phyloP scores from a whole-genome alignment of 1,140 invertebrate genomes.

The Drosophila kikkawai region DNA sequence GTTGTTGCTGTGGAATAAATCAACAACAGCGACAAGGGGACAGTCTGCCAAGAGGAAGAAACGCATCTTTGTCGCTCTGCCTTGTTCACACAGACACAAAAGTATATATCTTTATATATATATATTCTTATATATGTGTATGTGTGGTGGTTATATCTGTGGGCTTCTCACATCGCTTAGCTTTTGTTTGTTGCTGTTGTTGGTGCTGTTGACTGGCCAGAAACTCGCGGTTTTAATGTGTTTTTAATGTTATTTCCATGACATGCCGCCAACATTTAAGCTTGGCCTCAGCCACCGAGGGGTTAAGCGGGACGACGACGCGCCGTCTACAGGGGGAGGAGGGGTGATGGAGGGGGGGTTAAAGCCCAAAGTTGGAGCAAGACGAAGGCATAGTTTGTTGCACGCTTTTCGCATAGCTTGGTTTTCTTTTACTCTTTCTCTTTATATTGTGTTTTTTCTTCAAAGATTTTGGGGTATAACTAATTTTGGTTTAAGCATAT shows the following conservation, averaged over 20 bases:
- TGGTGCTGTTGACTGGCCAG: constrained; percentile 65
- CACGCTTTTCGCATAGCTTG: constrained; percentile 68
- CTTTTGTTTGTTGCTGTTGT: constrained; percentile 65
- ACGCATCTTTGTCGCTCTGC: constrained; percentile 51
- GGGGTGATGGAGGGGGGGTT: neutral
- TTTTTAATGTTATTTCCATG: constrained; percentile 84
- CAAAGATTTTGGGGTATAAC: too few relatives aligned
- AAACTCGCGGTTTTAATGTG: constrained; percentile 83
- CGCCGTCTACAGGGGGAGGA: neutral
- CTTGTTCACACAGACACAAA: constrained; percentile 22
- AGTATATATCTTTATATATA: neutral
- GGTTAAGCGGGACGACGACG: neutral
- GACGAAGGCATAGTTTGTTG: constrained; percentile 74
- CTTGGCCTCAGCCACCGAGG: constrained; percentile 50
- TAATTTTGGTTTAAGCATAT: too few relatives aligned
- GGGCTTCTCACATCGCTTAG: constrained; percentile 78
- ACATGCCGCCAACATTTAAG: constrained; percentile 83
- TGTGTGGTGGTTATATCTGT: constrained; percentile 30
- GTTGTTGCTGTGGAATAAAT: constrained; percentile 4
- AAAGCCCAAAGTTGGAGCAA: constrained; percentile 36
- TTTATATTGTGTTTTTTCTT: constrained; percentile 10
- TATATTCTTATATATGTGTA: neutral
- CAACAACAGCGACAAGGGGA: constrained; percentile 25
- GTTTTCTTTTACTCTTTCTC: neutral
- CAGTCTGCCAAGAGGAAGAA: constrained; percentile 26